Percentiles rank a stretch among this genome's conserved stretches.
Conservation (phyloP, 30 jellyfish, hydroid and myxozoan species). For the Hydractinia symbiolongicarpus region DNA sequence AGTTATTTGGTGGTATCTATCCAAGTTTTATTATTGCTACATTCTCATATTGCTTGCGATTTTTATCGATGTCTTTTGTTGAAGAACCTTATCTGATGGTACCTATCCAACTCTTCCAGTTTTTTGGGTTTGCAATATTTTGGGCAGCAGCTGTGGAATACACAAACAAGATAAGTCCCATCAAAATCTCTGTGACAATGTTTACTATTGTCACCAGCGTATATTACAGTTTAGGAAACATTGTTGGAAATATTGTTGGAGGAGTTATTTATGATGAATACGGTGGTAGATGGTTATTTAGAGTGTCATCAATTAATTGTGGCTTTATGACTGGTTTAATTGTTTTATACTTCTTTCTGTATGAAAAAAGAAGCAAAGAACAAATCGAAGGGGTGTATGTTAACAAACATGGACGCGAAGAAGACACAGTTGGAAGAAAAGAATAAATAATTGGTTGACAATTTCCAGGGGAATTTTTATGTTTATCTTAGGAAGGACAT, state of each 20-base stretch:
- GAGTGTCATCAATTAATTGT: neutral
- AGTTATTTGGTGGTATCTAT: slow-evolving; percentile 9
- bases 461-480: no score
- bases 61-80: slow-evolving; percentile 2
- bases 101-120: slow-evolving; percentile 10
- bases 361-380: neutral
- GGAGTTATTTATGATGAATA: neutral
- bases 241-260: slow-evolving; percentile 9
- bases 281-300: slow-evolving; percentile 15
- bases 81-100: neutral
- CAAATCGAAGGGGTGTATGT: neutral
- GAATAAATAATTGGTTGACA: no score
- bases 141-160: slow-evolving; percentile 25
- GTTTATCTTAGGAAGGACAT: no score
- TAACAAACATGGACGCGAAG: no score
- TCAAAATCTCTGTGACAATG: slow-evolving; percentile 8
- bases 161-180: slow-evolving; percentile 1
- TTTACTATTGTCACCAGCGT: neutral
- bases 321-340: neutral
- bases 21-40: slow-evolving; percentile 2
- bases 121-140: slow-evolving; percentile 1
- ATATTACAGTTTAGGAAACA: slow-evolving; percentile 9
- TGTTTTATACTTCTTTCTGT: neutral
- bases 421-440: no score
- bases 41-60: slow-evolving; percentile 7